These are phyloP conservation scores for Chionis minor DNA, from an alignment of 2,113 vertebrate species.

Conservation along the genomic window DNA sequence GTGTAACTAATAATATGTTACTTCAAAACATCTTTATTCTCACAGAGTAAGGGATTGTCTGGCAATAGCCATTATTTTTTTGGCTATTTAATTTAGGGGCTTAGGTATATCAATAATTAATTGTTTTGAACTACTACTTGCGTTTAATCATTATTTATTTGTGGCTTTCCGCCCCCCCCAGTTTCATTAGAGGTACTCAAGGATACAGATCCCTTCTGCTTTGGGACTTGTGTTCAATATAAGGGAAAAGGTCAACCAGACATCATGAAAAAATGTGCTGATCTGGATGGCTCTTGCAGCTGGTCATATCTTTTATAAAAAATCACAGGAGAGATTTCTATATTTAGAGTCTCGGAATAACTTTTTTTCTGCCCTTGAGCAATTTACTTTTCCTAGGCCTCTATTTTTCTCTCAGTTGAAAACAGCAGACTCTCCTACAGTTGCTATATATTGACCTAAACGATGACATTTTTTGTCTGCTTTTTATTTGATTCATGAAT, in stretches of 20 bases:
- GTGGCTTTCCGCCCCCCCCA: not conserved
- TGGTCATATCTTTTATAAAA: not conserved
- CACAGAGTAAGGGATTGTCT: not conserved
- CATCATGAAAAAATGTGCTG: constrained; percentile 28
- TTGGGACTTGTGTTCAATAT: not conserved
- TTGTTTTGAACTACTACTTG: not conserved
- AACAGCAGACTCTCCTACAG: not conserved
- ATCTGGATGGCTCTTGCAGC: not conserved
- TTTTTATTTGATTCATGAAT: not conserved
- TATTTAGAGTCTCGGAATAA: constrained; percentile 4
- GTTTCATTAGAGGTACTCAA: not conserved
- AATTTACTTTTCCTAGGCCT: not conserved
- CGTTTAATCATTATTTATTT: not conserved
- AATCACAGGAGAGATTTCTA: not conserved
- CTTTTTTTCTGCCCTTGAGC: not conserved
- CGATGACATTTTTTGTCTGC: not conserved
- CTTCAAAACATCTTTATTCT: not conserved
- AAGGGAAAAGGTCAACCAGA: constrained; percentile 27
- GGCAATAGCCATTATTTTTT: not conserved
- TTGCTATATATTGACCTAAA: not conserved
- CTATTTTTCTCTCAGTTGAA: not conserved
- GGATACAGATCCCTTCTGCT: not conserved
- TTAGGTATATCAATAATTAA: not conserved
- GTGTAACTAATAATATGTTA: not conserved
- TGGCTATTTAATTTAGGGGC: not conserved